A percentile compares a stretch with the other conserved stretches of the same genome.
These are phyloP conservation scores for Macquaria ambigua DNA, from an alignment of 2,113 vertebrate genomes.

Conservation along the genomic window DNA sequence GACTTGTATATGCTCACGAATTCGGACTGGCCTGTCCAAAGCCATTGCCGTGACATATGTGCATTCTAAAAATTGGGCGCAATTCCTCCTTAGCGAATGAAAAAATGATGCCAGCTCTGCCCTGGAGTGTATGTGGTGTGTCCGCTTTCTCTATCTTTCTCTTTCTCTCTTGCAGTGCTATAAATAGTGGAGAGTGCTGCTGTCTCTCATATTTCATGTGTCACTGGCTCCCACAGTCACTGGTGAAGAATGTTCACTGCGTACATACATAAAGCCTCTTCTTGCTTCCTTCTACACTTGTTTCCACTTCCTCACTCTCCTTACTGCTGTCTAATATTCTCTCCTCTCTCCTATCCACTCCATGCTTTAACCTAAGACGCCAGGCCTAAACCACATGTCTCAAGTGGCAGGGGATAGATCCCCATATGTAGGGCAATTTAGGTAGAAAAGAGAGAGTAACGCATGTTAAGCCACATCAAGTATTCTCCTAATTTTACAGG, in stretches of 20 bases:
- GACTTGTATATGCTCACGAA: neutral
- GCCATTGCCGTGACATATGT: slow-evolving; percentile 35
- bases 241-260: slow-evolving; percentile 72
- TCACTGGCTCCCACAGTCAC: slow-evolving; percentile 78
- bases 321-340: slow-evolving; percentile 14
- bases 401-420: neutral
- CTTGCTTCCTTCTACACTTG: slow-evolving; percentile 57
- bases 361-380: neutral
- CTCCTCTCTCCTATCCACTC: neutral
- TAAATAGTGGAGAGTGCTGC: slow-evolving; percentile 81
- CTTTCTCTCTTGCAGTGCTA: slow-evolving; percentile 70
- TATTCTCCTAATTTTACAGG: neutral
- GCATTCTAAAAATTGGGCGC: slow-evolving; percentile 35
- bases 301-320: slow-evolving; percentile 52
- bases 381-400: slow-evolving; percentile 17
- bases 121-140: slow-evolving; percentile 65
- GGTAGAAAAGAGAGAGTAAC: neutral
- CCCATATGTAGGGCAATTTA: neutral
- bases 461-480: slow-evolving; percentile 2
- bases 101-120: slow-evolving; percentile 67
- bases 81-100: slow-evolving; percentile 57
- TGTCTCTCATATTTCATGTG: slow-evolving; percentile 86
- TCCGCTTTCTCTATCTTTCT: slow-evolving; percentile 59
- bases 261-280: slow-evolving; percentile 60
- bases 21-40: slow-evolving; percentile 12